Base-by-base conservation (phyloP, 37 sponge, comb jelly and placozoan genomes). In the Ianthella basta region DNA sequence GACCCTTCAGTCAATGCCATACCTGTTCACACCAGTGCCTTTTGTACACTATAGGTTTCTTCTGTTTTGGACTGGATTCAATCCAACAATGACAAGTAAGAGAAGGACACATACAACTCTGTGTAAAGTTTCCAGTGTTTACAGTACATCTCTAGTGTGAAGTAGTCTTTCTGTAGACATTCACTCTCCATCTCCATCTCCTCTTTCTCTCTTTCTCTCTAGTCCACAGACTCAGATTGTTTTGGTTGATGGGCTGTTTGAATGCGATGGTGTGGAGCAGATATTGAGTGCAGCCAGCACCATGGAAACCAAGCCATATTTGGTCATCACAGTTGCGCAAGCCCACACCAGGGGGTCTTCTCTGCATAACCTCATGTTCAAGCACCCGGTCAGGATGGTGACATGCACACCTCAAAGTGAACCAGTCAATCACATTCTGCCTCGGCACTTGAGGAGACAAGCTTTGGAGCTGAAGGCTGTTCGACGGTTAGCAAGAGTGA, bases 371-470 rank as follows among this genome's bases (percentile, higher is more conserved):
- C 44, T 75, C 25, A 53, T 75, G 54, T 75, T 75, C 78, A 32
- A 36, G 37, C 40, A 40, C 54, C 78, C 78, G 40, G 78, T 75
- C 14, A 85, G 94, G 75, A 82, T 94, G 72, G 56, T 94, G 59
- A 88, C 83, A 5, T 94, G 94, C 60, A 90, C 72, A 19, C 91
- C 94, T 44, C 84, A 90, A 39, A 79, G 54, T 44, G 94, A 90
- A 21, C 94, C 91, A 20, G 70, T 94, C 24, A 65, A 25, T 25
- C 81, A 83, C 15, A 86, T 94, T 33, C 83, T 94, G n/a, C 68
- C 91, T 27, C 81, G 94, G 34, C 85, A 91, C 16, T 88, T 94
- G 33, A 84, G 91, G 67, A 90, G 88, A 83, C 88, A 90, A 23
- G 68, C 90, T 37, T 83, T 83, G 59, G 67, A 87, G 35, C 84